These are phyloP conservation scores for Sebastes minor DNA, from an alignment of 2,797 vertebrate genomes.

Conservation along the genomic window DNA sequence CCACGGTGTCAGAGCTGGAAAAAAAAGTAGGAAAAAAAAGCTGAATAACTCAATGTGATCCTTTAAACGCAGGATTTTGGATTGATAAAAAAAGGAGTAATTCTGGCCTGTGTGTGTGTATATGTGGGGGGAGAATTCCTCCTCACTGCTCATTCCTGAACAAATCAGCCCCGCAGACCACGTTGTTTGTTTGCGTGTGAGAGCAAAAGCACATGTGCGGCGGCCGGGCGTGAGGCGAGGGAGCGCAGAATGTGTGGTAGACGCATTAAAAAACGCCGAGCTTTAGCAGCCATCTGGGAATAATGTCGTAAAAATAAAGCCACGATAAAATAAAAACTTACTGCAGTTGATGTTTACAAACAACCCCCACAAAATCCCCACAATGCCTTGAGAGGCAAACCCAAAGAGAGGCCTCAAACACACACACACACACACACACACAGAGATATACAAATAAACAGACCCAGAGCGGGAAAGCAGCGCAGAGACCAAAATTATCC, in stretches of 20 bases:
- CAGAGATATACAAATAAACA: constrained; percentile 65
- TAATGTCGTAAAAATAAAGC: constrained; percentile 78
- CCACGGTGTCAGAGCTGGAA: constrained; percentile 72
- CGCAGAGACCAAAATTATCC: constrained; percentile 56
- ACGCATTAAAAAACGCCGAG: constrained; percentile 23
- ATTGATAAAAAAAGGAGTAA: constrained; percentile 11
- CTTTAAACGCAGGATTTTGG: constrained; percentile 25
- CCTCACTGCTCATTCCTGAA: constrained; percentile 16
- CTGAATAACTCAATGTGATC: constrained; percentile 68
- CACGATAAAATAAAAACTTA: constrained; percentile 73
- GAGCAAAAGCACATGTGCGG: constrained; percentile 51
- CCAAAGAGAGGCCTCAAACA: constrained; percentile 29
- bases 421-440: constrained; percentile 15
- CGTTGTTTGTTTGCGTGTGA: constrained; percentile 61
- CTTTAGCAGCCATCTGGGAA: constrained; percentile 77
- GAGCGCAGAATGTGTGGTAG: constrained; percentile 49
- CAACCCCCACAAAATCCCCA: constrained; percentile 61
- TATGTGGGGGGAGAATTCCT: not conserved
- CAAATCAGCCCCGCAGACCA: constrained; percentile 25
- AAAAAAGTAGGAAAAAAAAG: constrained; percentile 52
- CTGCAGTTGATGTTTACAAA: constrained; percentile 81
- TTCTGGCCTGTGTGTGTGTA: not conserved
- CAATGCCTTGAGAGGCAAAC: constrained; percentile 59
- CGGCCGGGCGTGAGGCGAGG: constrained; percentile 12
- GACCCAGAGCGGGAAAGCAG: constrained; percentile 49